Evolutionary conservation across 23 tunicate genomes (phyloP).

Genomic region (Oikopleura albicans): DNA sequence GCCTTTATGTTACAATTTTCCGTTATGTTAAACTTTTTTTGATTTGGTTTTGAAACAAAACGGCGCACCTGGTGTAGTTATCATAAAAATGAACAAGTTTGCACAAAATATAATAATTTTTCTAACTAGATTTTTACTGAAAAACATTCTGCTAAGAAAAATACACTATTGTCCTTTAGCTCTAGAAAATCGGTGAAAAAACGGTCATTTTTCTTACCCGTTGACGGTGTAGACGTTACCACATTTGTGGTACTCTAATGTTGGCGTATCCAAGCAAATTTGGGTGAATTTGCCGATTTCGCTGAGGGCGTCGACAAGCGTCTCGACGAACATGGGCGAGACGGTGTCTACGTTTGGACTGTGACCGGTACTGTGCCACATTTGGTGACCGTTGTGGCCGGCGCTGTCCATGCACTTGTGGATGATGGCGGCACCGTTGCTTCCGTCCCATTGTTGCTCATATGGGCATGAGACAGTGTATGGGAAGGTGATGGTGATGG

Average conservation of each 20-base stretch:
- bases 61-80: too few relatives aligned
- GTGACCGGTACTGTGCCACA: neutral
- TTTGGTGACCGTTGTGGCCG: neutral
- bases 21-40: too few relatives aligned
- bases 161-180: too few relatives aligned
- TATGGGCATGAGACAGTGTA: neutral
- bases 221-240: neutral
- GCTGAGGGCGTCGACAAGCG: neutral
- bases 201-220: too few relatives aligned
- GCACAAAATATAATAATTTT: too few relatives aligned
- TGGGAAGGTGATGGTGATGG: neutral
- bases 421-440: neutral
- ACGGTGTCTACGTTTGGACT: neutral
- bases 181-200: too few relatives aligned
- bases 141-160: too few relatives aligned
- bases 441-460: neutral
- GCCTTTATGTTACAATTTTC: too few relatives aligned
- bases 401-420: conserved; percentile 14
- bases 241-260: neutral
- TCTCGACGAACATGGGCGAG: neutral
- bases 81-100: too few relatives aligned
- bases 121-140: too few relatives aligned
- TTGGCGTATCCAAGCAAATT: neutral
- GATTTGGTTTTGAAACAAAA: too few relatives aligned
- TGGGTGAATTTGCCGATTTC: neutral